These are phyloP conservation scores for Ambastaia sidthimunki DNA, from an alignment of 2,797 vertebrate genomes.

Conservation along the genomic window DNA sequence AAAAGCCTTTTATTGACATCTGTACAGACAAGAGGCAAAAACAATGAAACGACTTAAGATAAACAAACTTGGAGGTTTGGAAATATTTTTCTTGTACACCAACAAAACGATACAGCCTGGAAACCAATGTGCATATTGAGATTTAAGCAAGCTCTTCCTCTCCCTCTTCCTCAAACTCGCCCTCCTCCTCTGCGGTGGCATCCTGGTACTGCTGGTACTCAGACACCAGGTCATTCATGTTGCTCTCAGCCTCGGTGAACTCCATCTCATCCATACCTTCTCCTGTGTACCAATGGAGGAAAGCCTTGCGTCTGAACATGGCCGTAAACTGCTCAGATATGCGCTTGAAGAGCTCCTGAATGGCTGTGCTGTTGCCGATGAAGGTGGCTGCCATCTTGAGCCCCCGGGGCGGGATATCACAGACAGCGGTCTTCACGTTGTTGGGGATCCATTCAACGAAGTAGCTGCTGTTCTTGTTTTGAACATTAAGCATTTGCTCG, in stretches of 20 bases:
- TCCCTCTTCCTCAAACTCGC: constrained; percentile 80
- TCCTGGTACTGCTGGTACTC: constrained; percentile 88
- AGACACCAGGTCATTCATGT: constrained; percentile 86
- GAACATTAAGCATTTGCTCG: constrained; percentile 85
- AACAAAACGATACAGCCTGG: constrained; percentile 64
- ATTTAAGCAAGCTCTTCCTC: constrained; percentile 78
- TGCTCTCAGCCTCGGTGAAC: constrained; percentile 84
- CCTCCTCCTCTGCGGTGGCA: constrained; percentile 81
- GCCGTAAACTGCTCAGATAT: constrained; percentile 92
- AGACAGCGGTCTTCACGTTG: constrained; percentile 84
- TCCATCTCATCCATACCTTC: constrained; percentile 88
- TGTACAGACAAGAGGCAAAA: constrained; percentile 66
- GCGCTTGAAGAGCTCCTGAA: constrained; percentile 85
- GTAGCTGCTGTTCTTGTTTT: constrained; percentile 88
- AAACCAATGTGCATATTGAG: constrained; percentile 53
- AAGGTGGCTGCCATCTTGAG: constrained; percentile 86
- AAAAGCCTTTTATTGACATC: constrained; percentile 63
- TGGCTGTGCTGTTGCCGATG: constrained; percentile 85
- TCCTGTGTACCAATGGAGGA: constrained; percentile 87
- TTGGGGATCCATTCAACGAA: constrained; percentile 86
- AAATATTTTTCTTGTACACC: constrained; percentile 44
- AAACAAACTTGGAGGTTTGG: constrained; percentile 46
- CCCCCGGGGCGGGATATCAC: constrained; percentile 83
- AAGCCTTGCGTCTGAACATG: constrained; percentile 86
- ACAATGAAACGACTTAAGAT: constrained; percentile 39